These are phyloP conservation scores for Acrocephalus kingi DNA, from an alignment of 2,113 vertebrate genomes.

Conservation along the genomic window DNA sequence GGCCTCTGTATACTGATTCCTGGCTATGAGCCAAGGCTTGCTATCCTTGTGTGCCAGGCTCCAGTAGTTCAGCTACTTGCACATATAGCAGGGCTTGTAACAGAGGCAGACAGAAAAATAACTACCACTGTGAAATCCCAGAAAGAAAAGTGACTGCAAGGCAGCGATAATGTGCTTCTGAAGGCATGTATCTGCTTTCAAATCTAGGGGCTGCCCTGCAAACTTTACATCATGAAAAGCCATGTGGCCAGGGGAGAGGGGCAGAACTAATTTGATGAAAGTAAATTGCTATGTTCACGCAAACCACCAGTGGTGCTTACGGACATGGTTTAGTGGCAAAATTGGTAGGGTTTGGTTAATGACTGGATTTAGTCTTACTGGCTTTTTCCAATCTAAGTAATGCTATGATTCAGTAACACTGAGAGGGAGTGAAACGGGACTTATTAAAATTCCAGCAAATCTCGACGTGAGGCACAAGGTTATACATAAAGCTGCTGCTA, in stretches of 20 bases:
- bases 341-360: background rate
- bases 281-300: background rate
- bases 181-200: background rate
- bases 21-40: background rate
- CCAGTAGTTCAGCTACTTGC: background rate
- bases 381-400: background rate
- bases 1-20: background rate
- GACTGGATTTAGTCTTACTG: background rate
- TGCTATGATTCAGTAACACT: background rate
- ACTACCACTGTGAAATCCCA: background rate
- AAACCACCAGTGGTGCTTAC: background rate
- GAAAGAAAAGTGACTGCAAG: background rate
- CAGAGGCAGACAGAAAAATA: background rate
- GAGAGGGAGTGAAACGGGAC: background rate
- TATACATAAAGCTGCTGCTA: background rate
- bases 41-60: background rate
- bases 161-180: background rate
- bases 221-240: background rate
- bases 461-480: background rate
- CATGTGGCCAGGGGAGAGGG: rapidly evolving
- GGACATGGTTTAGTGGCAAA: background rate
- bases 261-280: background rate
- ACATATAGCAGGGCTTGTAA: background rate
- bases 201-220: background rate
- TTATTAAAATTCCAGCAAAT: background rate